Conservation (phyloP, 2,888 invertebrate species). For the Callosobruchus maculatus region DNA sequence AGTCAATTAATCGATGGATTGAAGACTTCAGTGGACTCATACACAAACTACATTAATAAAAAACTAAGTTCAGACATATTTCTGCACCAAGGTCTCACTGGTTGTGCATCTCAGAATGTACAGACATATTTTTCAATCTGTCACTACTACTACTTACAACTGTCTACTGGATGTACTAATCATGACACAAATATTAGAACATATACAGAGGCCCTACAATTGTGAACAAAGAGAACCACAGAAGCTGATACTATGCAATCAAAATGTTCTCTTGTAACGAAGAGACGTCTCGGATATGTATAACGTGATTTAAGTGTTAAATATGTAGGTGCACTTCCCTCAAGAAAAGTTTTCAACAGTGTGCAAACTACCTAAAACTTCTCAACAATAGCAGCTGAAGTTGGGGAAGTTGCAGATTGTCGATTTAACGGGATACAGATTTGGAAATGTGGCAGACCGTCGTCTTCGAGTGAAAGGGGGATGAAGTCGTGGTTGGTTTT, state of each 20-base stretch:
- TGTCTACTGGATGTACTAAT: too few relatives aligned
- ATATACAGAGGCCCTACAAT: too few relatives aligned
- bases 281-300: neutral
- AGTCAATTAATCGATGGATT: too few relatives aligned
- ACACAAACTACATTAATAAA: too few relatives aligned
- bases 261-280: neutral
- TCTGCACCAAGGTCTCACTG: too few relatives aligned
- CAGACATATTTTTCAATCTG: too few relatives aligned
- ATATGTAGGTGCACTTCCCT: neutral
- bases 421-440: neutral
- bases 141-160: too few relatives aligned
- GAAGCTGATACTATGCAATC: neutral
- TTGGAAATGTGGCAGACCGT: neutral
- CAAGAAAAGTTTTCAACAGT: neutral
- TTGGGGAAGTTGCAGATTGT: neutral
- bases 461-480: neutral
- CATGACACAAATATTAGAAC: too few relatives aligned
- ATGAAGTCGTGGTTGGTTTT: neutral
- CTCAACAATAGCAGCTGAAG: neutral
- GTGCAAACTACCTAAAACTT: neutral
- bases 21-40: too few relatives aligned
- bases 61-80: too few relatives aligned
- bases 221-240: too few relatives aligned
- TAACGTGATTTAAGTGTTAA: neutral
- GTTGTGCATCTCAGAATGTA: too few relatives aligned